These are phyloP conservation scores for Dyspetes luteomarginatus DNA, from an alignment of 2,888 invertebrate genomes.

Conservation along the genomic window DNA sequence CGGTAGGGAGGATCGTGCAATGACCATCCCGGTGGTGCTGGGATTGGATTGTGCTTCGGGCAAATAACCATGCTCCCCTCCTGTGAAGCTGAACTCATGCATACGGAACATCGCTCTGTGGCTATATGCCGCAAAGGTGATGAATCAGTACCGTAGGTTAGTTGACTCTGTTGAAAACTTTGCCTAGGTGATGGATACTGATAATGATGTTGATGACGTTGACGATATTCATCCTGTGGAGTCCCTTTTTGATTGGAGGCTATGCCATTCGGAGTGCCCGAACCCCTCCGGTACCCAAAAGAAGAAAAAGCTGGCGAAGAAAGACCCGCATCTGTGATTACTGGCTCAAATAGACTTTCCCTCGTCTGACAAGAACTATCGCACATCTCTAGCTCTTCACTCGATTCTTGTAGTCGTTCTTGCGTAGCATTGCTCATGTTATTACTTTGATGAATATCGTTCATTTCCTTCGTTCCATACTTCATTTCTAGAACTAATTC, in stretches of 20 bases:
- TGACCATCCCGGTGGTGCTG: slow-evolving; percentile 81
- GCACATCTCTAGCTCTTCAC: slow-evolving; percentile 86
- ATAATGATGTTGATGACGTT: slow-evolving; percentile 67
- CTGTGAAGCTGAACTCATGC: slow-evolving; percentile 71
- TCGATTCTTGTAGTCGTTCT: slow-evolving; percentile 79
- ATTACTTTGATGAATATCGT: slow-evolving; percentile 82
- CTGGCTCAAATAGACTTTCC: slow-evolving; percentile 88
- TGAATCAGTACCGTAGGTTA: slow-evolving; percentile 52
- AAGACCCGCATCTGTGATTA: slow-evolving; percentile 76
- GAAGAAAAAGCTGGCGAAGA: slow-evolving; percentile 84
- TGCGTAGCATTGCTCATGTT: slow-evolving; percentile 82
- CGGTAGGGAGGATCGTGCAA: slow-evolving; percentile 73
- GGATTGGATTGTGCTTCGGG: slow-evolving; percentile 77
- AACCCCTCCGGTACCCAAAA: slow-evolving; percentile 83
- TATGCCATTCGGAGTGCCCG: slow-evolving; percentile 72
- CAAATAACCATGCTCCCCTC: slow-evolving; percentile 73
- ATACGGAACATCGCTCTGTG: slow-evolving; percentile 75
- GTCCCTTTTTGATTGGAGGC: slow-evolving; percentile 12
- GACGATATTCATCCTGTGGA: slow-evolving; percentile 66
- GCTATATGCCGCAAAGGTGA: slow-evolving; percentile 59
- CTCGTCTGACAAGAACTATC: slow-evolving; percentile 93
- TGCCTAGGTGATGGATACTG: slow-evolving; percentile 64
- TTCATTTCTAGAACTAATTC: slow-evolving; percentile 76
- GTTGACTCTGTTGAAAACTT: slow-evolving; percentile 62
- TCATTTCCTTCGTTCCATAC: slow-evolving; percentile 73